These are phyloP conservation scores for Athrips mouffetella DNA, from an alignment of 2,888 invertebrate genomes.

Conservation along the genomic window DNA sequence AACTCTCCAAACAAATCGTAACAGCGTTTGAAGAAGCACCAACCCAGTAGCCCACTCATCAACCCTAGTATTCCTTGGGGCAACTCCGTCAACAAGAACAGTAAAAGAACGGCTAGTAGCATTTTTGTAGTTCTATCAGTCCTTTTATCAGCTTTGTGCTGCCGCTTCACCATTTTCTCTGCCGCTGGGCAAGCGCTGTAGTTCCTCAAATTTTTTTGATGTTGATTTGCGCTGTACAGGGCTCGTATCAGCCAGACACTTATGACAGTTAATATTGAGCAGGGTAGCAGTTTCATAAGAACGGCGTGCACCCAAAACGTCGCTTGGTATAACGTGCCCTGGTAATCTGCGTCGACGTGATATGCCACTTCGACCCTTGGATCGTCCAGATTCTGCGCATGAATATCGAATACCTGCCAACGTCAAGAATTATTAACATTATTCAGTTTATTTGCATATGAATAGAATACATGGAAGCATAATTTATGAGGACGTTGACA, in stretches of 20 bases:
- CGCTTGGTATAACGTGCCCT: constrained; percentile 80
- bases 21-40: constrained; percentile 87
- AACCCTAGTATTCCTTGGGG: constrained; percentile 89
- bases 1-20: constrained; percentile 90
- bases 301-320: constrained; percentile 91
- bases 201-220: constrained; percentile 83
- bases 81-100: constrained; percentile 93
- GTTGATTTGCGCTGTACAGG: constrained; percentile 85
- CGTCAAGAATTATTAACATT: constrained; percentile 24
- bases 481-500: constrained; percentile 13
- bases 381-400: constrained; percentile 67
- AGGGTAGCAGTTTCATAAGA: constrained; percentile 88
- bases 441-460: no score
- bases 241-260: constrained; percentile 85
- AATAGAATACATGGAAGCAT: no score
- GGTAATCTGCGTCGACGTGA: constrained; percentile 75
- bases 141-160: constrained; percentile 82
- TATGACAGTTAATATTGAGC: constrained; percentile 85
- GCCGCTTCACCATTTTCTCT: constrained; percentile 64
- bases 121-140: constrained; percentile 94
- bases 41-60: constrained; percentile 81
- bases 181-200: constrained; percentile 78
- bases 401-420: constrained; percentile 60
- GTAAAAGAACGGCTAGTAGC: constrained; percentile 89
- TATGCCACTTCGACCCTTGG: constrained; percentile 60